Evolutionary conservation across 1,140 invertebrate genomes (phyloP), one percentile per base, ranked within the genome.

Genomic region (Subanguina moxae): DNA sequence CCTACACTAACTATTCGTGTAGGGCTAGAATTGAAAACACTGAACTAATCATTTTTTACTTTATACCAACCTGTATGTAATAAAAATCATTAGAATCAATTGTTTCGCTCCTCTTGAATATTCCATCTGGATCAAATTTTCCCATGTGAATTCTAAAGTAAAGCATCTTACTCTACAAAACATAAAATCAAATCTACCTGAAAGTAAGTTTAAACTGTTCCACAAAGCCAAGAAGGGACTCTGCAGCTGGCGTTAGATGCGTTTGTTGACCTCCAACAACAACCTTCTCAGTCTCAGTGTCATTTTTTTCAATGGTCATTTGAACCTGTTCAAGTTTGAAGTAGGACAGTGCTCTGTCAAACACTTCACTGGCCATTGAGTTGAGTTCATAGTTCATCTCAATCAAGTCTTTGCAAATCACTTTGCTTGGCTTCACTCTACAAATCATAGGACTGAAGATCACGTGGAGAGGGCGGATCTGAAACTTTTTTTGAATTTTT

Each of bases 401-500:
- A 1, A 56, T 62, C 17, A 67, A 19, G n/a, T 30, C 25, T 61
- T 32, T 17, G 48, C 65, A 67, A n/a, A 42, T 67, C 19, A 52
- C 48, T 52, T 52, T 52, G 48, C n/a, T 45, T n/a, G 76, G 65
- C 19, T 74, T 59, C 13, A 82, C 67, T 9, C 62, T 27, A 48
- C 80, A 82, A 15, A 69, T 57, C 48, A 82, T 75, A 21, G 81
- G 74, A 19, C 66, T 69, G 56, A 82, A 82, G 17, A 74, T 23
- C 9, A 80, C 73, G 62, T 80, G 68, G 27, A 76, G 64, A 30
- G 78, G 78, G 9, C 68, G 63, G 25, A 68, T 68, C 66, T 68
- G 68, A 72, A 28, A 42, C 23, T 23, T 72, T 45, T n/a, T 45
- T 45, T 45, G 43, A 45, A 13, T 45, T 45, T 45, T 52, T 52